Evolutionary conservation across 2,888 invertebrate species (phyloP).

Genomic region (Trichopoda pennipes): DNA sequence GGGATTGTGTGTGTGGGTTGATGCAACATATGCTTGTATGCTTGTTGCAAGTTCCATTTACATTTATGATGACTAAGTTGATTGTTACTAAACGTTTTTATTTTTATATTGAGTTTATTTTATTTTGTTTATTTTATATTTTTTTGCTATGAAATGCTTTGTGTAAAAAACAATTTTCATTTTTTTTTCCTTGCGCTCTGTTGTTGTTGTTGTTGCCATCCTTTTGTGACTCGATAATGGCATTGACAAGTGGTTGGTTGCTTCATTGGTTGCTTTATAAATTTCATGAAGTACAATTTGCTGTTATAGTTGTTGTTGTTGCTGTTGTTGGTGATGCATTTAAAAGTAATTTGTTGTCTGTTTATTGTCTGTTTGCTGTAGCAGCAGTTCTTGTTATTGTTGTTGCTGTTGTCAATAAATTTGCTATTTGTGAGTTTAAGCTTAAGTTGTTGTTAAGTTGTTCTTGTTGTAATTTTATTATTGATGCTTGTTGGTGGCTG

Average conservation of each 20-base stretch:
- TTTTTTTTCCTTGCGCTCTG: not conserved
- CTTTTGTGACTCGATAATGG: conserved; percentile 63
- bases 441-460: conserved; percentile 21
- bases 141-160: not conserved
- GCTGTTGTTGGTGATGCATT: conserved; percentile 48
- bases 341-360: conserved; percentile 67
- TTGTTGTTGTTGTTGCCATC: conserved; percentile 31
- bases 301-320: conserved; percentile 25
- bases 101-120: conserved; percentile 40
- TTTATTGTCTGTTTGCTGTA: conserved; percentile 52
- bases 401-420: conserved; percentile 55
- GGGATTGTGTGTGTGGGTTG: conserved; percentile 56
- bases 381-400: conserved; percentile 36
- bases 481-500: conserved; percentile 56
- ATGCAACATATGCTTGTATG: conserved; percentile 53
- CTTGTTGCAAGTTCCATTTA: conserved; percentile 60
- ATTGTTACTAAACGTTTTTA: conserved; percentile 65
- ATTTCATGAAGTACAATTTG: conserved; percentile 43
- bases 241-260: conserved; percentile 68
- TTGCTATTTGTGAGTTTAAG: conserved; percentile 52
- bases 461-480: conserved; percentile 24
- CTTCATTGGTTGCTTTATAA: conserved; percentile 56
- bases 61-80: conserved; percentile 68
- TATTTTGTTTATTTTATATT: conserved; percentile 12
- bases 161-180: conserved; percentile 44